Base-by-base conservation (phyloP, 2,888 invertebrate genomes). In the Nomada fucata region DNA sequence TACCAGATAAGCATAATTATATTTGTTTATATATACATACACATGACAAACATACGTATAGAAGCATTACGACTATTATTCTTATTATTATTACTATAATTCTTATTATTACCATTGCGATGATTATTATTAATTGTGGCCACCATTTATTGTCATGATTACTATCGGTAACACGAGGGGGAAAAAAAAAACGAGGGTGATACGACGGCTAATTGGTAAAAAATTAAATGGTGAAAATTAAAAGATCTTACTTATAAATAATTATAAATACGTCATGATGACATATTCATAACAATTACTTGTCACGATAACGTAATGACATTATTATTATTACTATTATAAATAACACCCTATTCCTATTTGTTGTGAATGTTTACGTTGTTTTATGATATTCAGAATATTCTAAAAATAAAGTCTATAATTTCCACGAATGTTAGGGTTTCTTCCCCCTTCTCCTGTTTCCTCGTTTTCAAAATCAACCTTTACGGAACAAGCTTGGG, bases 361-460 rank as follows among this genome's bases (percentile, higher is more conserved):
- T 89, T 92, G 90, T 92, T 91, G 92, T 92, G 90, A 92, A 91
- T 92, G 90, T 91, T 91, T 91, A 90, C 89, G 90, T 91, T 92
- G 91, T 91, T 91, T 91, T 90, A 92, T 88, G 90, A 92, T 91
- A 91, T 90, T 90, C 88, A 89, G 85, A 90, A 91, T 90, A 90
- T 90, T 90, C 90, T 89, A 90, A 90, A 90, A 91, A 92, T 91
- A 91, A 91, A 91, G 89, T 91, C 89, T 91, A 91, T 90, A 88
- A 92, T 91, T 89, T 90, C 88, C 90, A 90, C 85, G 87, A 86
- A 80, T 7, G 2, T 9, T n/a, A 11, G 10, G 20, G 7, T 47
- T 47, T 67, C 5, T 10, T 61, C 42, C 29, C 20, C 10, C 13
- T 1, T n/a, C 0, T 9, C 55, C 55, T 20, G 55, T 20, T 20